A percentile compares a stretch with the other conserved stretches of the same genome.
Evolutionary conservation across 1,140 invertebrate genomes (phyloP).

Genomic region (Coptotermes formosanus): DNA sequence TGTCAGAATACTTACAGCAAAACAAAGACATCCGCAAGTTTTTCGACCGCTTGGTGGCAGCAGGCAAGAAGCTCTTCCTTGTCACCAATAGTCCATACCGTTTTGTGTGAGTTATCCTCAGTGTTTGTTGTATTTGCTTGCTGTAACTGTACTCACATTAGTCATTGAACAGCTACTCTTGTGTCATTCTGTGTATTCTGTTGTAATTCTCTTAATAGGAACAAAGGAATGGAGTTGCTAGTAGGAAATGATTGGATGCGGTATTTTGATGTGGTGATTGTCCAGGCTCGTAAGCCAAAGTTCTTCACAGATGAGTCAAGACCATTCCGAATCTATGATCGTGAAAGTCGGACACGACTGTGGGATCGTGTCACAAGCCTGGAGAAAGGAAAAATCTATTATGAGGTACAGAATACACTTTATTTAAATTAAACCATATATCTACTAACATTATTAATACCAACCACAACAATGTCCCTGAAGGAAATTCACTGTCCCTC

Average conservation of each 20-base stretch:
- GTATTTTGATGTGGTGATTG: conserved; percentile 92
- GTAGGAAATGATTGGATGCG: conserved; percentile 87
- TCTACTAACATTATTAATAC: neutral
- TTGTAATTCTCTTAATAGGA: conserved; percentile 53
- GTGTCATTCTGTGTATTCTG: neutral
- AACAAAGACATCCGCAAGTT: conserved; percentile 73
- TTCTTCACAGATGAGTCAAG: conserved; percentile 92
- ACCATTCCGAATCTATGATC: conserved; percentile 87
- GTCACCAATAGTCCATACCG: conserved; percentile 96
- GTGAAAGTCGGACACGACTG: conserved; percentile 72
- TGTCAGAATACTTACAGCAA: conserved; percentile 76
- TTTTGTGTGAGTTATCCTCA: conserved; percentile 83
- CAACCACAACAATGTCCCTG: neutral
- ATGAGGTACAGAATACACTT: conserved; percentile 64
- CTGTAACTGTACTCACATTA: neutral
- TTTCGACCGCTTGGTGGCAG: conserved; percentile 70
- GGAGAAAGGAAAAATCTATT: conserved; percentile 88
- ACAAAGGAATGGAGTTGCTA: conserved; percentile 88
- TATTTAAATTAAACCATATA: conserved; percentile 11
- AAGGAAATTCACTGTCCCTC: too few species aligned
- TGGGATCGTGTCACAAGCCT: conserved; percentile 89
- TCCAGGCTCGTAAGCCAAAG: conserved; percentile 91
- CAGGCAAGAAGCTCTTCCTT: conserved; percentile 88
- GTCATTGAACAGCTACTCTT: neutral
- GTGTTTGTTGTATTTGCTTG: neutral